Percentiles rank a stretch among this genome's conserved stretches.
These are phyloP conservation scores for Dinoponera quadriceps DNA, from an alignment of 1,140 invertebrate genomes.

Conservation along the genomic window DNA sequence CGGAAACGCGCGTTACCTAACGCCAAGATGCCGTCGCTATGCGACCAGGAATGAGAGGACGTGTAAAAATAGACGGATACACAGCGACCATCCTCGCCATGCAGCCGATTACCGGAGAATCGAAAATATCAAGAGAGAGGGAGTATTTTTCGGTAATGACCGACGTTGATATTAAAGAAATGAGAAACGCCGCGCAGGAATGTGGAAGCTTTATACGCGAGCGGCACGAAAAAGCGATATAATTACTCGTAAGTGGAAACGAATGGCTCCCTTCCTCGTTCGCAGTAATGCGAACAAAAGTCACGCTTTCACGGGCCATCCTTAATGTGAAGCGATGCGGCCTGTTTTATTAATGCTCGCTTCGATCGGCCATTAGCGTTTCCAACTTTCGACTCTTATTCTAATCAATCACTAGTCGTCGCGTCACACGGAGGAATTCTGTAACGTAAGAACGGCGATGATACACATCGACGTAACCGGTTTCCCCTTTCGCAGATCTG, in stretches of 20 bases:
- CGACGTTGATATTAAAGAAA: no score
- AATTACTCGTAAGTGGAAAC: slow-evolving; percentile 28
- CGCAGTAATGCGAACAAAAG: slow-evolving; percentile 72
- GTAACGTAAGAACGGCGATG: background rate
- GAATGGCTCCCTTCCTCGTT: slow-evolving; percentile 64
- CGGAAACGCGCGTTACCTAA: slow-evolving; percentile 67
- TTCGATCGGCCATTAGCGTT: slow-evolving; percentile 32
- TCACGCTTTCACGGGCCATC: slow-evolving; percentile 70
- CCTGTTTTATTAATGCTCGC: slow-evolving; percentile 65
- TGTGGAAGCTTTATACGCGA: background rate
- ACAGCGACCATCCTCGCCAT: background rate
- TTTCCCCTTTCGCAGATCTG: no score
- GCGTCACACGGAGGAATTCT: background rate
- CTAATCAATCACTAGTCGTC: slow-evolving; percentile 24
- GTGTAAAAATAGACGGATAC: slow-evolving; percentile 63
- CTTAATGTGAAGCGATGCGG: slow-evolving; percentile 53
- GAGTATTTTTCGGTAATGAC: no score
- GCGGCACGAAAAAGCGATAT: slow-evolving; percentile 1
- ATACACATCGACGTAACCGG: background rate
- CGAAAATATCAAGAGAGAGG: background rate
- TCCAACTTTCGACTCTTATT: slow-evolving; percentile 46
- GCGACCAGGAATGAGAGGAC: slow-evolving; percentile 59
- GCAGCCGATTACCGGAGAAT: background rate
- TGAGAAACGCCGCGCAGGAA: background rate
- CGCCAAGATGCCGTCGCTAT: slow-evolving; percentile 27